Evolutionary conservation across 2,113 vertebrate species (phyloP), one percentile per base, ranked within the genome.

Genomic region (Haliaeetus leucogaster): DNA sequence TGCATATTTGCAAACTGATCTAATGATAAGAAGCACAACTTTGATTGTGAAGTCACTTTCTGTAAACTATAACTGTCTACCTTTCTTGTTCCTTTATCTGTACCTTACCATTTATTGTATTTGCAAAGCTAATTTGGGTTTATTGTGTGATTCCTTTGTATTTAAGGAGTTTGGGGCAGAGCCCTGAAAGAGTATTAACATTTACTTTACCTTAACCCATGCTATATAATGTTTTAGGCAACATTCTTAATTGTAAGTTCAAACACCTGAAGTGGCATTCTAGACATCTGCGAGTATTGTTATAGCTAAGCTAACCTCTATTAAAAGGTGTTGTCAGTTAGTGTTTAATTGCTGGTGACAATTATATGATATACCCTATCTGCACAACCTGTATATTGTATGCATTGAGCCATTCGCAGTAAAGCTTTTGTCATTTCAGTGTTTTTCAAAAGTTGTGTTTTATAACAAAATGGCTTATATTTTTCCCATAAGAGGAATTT

Each of bases 151-250:
- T 99, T 98, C 98, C 98, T 99, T 99, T 98, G 98, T 98, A 98
- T 99, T 98, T 98, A 98, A 98, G 98, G 98, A 98, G 98, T 98
- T 98, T 98, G 98, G 98, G 99, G 99, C 99, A 99, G 99, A 98
- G 99, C 99, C 99, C 98, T 98, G 93, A 98, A 98, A 97, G 93
- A 97, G 95, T 97, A 92, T 97, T 97, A 97, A 97, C 95, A 97
- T 96, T 97, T 95, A 94, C 93, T 98, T 98, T 95, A 93, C 94
- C 67, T 97, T 97, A 95, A 97, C 95, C 90, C 81, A 92, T 95
- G 92, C 94, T 97, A 96, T 97, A 95, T 95, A 94, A 98, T 96
- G 96, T 98, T 98, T 98, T 98, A 98, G 98, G 98, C 98, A 99
- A 98, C 98, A 96, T 98, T 98, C 97, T 98, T 98, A 98, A 98